Conservation (phyloP, 2,113 vertebrate genomes). For the Elephantulus edwardii region DNA sequence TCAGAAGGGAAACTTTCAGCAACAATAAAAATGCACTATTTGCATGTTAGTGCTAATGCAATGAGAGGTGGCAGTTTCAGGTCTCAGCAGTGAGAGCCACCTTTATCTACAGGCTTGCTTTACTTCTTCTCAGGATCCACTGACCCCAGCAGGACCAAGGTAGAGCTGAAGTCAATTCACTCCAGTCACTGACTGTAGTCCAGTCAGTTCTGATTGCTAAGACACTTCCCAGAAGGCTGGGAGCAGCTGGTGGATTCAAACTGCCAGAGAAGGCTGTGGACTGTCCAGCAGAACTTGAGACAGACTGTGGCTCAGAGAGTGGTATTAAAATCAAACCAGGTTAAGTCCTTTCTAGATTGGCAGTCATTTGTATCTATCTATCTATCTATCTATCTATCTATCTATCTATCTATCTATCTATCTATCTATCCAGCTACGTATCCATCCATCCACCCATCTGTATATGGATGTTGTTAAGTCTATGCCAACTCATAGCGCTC, state of each 20-base stretch:
- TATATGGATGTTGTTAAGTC: background rate
- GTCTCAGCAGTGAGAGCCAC: background rate
- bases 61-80: background rate
- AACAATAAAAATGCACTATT: background rate
- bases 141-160: background rate
- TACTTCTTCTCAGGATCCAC: background rate
- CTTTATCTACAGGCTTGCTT: constrained; percentile 4
- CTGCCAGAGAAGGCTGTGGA: no score
- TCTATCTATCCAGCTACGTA: background rate
- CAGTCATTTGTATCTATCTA: background rate
- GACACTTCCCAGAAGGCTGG: no score
- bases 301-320: no score
- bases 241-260: no score
- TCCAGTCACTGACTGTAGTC: no score
- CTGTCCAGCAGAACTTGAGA: no score
- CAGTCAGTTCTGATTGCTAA: no score
- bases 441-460: background rate
- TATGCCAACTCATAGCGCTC: background rate
- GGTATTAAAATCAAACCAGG: background rate
- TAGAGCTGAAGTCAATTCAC: background rate
- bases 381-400: background rate
- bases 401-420: background rate
- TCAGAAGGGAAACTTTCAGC: background rate
- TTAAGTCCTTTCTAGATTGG: constrained; percentile 32
- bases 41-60: background rate